Conservation (phyloP, 1,140 invertebrate genomes). For the Drosophila sucinea region DNA sequence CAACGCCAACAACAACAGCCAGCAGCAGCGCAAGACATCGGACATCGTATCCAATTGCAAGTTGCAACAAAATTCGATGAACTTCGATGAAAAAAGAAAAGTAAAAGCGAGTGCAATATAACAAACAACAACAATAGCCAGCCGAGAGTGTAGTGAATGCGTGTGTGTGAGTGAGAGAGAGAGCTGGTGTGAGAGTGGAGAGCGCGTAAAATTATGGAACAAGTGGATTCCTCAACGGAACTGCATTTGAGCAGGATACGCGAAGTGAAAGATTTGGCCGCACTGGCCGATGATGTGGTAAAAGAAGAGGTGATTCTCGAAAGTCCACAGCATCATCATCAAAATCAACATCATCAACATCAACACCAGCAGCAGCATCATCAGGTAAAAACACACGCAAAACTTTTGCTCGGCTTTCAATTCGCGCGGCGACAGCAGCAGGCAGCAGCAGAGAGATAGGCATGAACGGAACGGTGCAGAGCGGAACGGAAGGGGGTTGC, state of each 20-base stretch:
- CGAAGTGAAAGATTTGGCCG: constrained; percentile 72
- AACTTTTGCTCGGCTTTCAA: constrained; percentile 24
- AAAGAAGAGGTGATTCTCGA: constrained; percentile 82
- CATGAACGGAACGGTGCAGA: neutral
- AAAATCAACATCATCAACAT: constrained; percentile 48
- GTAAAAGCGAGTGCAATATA: constrained; percentile 45
- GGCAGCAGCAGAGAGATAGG: neutral
- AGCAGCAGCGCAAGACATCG: constrained; percentile 52
- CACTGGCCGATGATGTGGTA: constrained; percentile 74
- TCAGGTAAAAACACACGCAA: constrained; percentile 45
- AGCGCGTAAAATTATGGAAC: constrained; percentile 68
- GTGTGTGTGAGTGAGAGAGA: constrained; percentile 47
- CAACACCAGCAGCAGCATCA: constrained; percentile 72
- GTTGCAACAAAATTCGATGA: constrained; percentile 72
- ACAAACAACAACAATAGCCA: constrained; percentile 40
- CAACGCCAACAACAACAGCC: constrained; percentile 51
- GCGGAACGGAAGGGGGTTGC: neutral
- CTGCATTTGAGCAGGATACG: constrained; percentile 82
- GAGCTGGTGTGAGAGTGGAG: constrained; percentile 24
- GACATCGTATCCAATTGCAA: constrained; percentile 68
- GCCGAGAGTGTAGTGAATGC: constrained; percentile 48
- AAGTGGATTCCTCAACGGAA: constrained; percentile 78
- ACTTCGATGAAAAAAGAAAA: constrained; percentile 54
- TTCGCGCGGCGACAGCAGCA: constrained; percentile 1
- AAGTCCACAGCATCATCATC: constrained; percentile 59